These are phyloP conservation scores for Campylomormyrus numenius DNA, from an alignment of 2,113 vertebrate genomes.

Conservation along the genomic window DNA sequence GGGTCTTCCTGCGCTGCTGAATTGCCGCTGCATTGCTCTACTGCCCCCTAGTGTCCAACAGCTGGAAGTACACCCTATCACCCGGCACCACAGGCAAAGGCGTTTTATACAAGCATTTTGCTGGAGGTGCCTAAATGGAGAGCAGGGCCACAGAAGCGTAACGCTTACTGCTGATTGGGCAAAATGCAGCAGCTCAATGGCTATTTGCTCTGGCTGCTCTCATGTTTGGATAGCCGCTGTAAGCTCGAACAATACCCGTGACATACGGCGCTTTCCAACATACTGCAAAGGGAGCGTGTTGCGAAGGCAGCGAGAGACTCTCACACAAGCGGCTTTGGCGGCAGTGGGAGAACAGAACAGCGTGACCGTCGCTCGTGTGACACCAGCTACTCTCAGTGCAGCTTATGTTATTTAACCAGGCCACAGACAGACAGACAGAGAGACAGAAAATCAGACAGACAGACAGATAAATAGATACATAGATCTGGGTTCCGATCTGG, in stretches of 20 bases:
- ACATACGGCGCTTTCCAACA: neutral
- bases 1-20: neutral
- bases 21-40: conserved; percentile 28
- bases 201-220: neutral
- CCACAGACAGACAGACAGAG: neutral
- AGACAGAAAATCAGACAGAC: neutral
- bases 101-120: neutral
- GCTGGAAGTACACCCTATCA: neutral
- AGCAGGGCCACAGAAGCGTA: neutral
- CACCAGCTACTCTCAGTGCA: neutral
- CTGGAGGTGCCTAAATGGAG: neutral
- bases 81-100: neutral
- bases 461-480: neutral
- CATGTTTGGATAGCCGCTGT: neutral
- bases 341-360: neutral
- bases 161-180: neutral
- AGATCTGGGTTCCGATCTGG: neutral
- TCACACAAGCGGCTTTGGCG: neutral
- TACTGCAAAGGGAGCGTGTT: neutral
- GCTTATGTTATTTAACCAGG: neutral
- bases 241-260: neutral
- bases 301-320: neutral
- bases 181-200: neutral
- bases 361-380: neutral
- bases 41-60: conserved; percentile 40